These are phyloP conservation scores for Aricia agestis DNA, from an alignment of 1,140 invertebrate genomes.

Conservation along the genomic window DNA sequence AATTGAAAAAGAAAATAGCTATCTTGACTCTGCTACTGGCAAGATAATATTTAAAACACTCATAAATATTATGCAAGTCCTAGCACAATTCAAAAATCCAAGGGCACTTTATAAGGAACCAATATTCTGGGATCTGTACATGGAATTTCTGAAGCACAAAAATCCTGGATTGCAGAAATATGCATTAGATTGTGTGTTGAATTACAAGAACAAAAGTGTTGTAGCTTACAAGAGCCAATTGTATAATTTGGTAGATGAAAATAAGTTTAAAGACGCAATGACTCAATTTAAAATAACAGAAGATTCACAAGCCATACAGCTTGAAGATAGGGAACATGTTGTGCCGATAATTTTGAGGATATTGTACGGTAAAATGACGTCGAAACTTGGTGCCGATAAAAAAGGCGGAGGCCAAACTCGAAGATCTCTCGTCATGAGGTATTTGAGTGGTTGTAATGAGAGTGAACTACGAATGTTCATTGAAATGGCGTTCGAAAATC, in stretches of 20 bases:
- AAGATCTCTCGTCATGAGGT: constrained; percentile 87
- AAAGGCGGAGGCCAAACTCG: constrained; percentile 80
- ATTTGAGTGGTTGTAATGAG: constrained; percentile 87
- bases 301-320: constrained; percentile 80
- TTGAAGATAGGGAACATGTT: constrained; percentile 84
- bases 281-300: constrained; percentile 86
- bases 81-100: constrained; percentile 89
- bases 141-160: constrained; percentile 87
- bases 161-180: constrained; percentile 88
- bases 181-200: constrained; percentile 89
- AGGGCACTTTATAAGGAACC: constrained; percentile 85
- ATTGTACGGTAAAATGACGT: constrained; percentile 92
- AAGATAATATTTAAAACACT: constrained; percentile 80
- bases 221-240: constrained; percentile 87
- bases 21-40: constrained; percentile 57
- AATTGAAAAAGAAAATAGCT: constrained; percentile 26
- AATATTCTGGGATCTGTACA: constrained; percentile 84
- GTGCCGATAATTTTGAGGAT: constrained; percentile 91
- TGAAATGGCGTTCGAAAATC: constrained; percentile 88
- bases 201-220: constrained; percentile 87
- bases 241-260: constrained; percentile 88
- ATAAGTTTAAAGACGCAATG: constrained; percentile 90
- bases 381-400: constrained; percentile 86
- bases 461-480: constrained; percentile 88
- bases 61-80: constrained; percentile 84